Evolutionary conservation across 2,113 vertebrate genomes (phyloP).

Genomic region (Phaethon lepturus): DNA sequence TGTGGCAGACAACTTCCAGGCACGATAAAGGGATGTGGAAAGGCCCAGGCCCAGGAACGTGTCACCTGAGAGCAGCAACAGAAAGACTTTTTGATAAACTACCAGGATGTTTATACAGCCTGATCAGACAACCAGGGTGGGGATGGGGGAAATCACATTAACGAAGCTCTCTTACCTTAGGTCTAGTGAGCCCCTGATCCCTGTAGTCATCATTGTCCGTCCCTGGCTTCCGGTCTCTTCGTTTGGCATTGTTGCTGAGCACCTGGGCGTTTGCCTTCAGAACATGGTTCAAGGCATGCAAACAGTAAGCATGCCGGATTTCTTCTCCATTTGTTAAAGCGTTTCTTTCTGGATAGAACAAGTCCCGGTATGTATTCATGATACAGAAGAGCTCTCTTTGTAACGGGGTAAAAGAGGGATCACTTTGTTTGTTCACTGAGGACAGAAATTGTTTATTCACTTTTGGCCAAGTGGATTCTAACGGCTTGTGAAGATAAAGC

Average conservation of each 20-base stretch:
- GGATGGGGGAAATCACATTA: background rate
- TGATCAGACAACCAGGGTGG: background rate
- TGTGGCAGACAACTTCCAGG: rapidly evolving
- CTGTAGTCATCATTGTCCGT: conserved; percentile 81
- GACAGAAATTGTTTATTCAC: conserved; percentile 77
- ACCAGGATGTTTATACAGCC: background rate
- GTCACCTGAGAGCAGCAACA: background rate
- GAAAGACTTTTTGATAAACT: background rate
- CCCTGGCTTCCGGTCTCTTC: conserved; percentile 74
- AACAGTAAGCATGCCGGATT: conserved; percentile 86
- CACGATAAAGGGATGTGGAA: background rate
- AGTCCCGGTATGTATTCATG: conserved; percentile 90
- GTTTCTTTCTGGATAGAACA: conserved; percentile 86
- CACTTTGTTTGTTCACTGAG: background rate
- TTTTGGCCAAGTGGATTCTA: conserved; percentile 81
- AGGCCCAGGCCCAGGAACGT: background rate
- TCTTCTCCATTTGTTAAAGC: conserved; percentile 83
- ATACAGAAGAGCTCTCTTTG: conserved; percentile 91
- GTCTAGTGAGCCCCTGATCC: conserved; percentile 94
- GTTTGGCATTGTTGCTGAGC: conserved; percentile 85
- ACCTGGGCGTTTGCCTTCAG: conserved; percentile 93
- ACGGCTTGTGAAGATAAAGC: conserved; percentile 84
- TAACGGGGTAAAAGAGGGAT: conserved; percentile 73
- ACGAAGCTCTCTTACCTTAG: conserved; percentile 82
- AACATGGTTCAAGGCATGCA: conserved; percentile 91